Percentiles rank a stretch among this genome's conserved stretches.
Evolutionary conservation across 2,797 vertebrate genomes (phyloP).

Genomic region (Serranus cabrilla): DNA sequence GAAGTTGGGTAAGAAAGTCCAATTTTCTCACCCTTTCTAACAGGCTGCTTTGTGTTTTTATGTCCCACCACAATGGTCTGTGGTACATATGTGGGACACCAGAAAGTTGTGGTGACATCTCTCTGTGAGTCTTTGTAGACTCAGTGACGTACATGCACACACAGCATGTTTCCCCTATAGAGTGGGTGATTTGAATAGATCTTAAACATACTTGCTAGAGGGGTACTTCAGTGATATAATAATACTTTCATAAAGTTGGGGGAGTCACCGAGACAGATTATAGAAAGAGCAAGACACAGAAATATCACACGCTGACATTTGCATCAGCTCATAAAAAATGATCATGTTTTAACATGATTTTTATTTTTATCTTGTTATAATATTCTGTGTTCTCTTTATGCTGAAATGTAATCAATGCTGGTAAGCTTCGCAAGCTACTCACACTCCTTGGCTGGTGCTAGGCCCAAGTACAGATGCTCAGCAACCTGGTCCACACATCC

Average conservation of each 20-base stretch:
- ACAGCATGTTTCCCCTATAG: slow-evolving; percentile 13
- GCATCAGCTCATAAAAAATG: too few species aligned
- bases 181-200: slow-evolving; percentile 6
- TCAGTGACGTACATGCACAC: slow-evolving; percentile 11
- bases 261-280: neutral
- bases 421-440: too few species aligned
- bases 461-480: too few species aligned
- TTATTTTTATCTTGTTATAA: too few species aligned
- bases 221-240: neutral
- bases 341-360: too few species aligned
- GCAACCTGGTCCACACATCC: too few species aligned
- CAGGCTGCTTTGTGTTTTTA: slow-evolving; percentile 57
- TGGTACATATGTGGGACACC: slow-evolving; percentile 50
- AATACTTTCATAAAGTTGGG: neutral
- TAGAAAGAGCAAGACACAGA: too few species aligned
- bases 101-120: slow-evolving; percentile 33
- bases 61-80: slow-evolving; percentile 53
- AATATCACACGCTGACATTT: too few species aligned
- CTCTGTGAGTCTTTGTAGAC: slow-evolving; percentile 28
- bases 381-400: too few species aligned
- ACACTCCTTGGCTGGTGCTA: too few species aligned
- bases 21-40: slow-evolving; percentile 53
- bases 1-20: slow-evolving; percentile 36
- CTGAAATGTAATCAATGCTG: too few species aligned
- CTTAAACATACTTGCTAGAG: slow-evolving; percentile 13